A percentile compares a stretch with the other conserved stretches of the same genome.
phyloP scores from a whole-genome alignment of 2,888 invertebrate species.

The Bursaphelenchus okinawaensis region DNA sequence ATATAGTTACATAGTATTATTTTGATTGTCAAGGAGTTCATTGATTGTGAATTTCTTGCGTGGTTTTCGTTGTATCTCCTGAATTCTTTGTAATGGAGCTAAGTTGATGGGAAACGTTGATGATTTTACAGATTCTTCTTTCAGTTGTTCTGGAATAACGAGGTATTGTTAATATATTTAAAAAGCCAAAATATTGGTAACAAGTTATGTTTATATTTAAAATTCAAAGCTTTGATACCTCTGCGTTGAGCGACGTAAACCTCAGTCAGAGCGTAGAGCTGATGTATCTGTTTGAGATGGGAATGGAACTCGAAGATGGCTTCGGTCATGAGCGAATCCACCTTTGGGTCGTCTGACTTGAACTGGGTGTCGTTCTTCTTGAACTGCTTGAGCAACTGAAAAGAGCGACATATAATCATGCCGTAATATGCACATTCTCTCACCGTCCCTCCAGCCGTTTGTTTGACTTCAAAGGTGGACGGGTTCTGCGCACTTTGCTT shows the following conservation, averaged over 20 bases:
- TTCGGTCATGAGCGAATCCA: slow-evolving; percentile 7
- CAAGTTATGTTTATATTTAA: background rate
- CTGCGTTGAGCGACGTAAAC: background rate
- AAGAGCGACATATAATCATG: background rate
- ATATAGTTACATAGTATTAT: no score
- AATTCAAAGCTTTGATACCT: no score
- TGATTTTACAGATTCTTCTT: background rate
- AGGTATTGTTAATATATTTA: no score
- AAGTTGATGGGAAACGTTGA: no score
- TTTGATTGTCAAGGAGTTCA: background rate
- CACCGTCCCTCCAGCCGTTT: background rate
- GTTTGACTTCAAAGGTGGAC: background rate
- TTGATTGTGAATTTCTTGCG: background rate
- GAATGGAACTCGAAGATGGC: slow-evolving; percentile 1
- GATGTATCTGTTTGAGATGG: slow-evolving; percentile 7
- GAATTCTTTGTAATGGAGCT: no score
- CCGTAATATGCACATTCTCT: background rate
- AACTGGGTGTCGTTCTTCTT: background rate
- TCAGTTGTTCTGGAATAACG: background rate
- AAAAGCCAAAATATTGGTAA: no score
- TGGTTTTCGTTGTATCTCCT: background rate
- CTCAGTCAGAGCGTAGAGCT: background rate
- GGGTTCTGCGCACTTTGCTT: background rate
- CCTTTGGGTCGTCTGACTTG: background rate
- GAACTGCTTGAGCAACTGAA: slow-evolving; percentile 6